Evolutionary conservation across 23 tunicate genomes (phyloP), one percentile per base, ranked within the genome.

Genomic region (Ascidia mentula): DNA sequence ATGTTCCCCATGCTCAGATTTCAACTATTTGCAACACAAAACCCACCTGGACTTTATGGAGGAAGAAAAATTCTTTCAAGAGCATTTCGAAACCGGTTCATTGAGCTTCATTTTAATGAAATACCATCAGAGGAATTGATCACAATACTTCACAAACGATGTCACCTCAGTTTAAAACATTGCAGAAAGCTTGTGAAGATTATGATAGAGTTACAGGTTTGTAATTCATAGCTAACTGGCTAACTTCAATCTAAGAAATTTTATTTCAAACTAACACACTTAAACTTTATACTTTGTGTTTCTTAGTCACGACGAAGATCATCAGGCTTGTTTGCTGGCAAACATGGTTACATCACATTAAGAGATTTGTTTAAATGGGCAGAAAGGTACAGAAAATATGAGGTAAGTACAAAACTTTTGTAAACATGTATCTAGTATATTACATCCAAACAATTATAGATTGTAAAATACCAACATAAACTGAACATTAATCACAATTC

Each of bases 361-460:
- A 65, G 99, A 75, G 99, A 95, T 80, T 61, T 95, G 32, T 95
- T 95, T 85, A 73, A 83, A 35, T 95, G 99, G 99, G 99, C 99
- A 0, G 99, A 95, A 40, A 59, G 99, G 33, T 85, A 90, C 69
- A 60, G 96, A 37, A 74, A 76, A 53, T 77, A 74, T 36, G 30
- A 85, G 82, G 91, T 53, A 53, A 53, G 2, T n/a, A n/a, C n/a
- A n/a, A n/a, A n/a, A n/a, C n/a, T n/a, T n/a, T n/a, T n/a, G n/a
- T n/a, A n/a, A n/a, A n/a, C n/a, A n/a, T n/a, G n/a, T n/a, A n/a
- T n/a, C n/a, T n/a, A n/a, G n/a, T n/a, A n/a, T n/a, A n/a, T n/a
- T n/a, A n/a, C n/a, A n/a, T n/a, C n/a, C n/a, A n/a, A n/a, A n/a
- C n/a, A n/a, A n/a, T n/a, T n/a, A n/a, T n/a, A n/a, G n/a, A n/a